Percentiles rank a stretch among this genome's conserved stretches.
These are phyloP conservation scores for Coenonympha glycerion DNA, from an alignment of 2,888 invertebrate genomes.

Conservation along the genomic window DNA sequence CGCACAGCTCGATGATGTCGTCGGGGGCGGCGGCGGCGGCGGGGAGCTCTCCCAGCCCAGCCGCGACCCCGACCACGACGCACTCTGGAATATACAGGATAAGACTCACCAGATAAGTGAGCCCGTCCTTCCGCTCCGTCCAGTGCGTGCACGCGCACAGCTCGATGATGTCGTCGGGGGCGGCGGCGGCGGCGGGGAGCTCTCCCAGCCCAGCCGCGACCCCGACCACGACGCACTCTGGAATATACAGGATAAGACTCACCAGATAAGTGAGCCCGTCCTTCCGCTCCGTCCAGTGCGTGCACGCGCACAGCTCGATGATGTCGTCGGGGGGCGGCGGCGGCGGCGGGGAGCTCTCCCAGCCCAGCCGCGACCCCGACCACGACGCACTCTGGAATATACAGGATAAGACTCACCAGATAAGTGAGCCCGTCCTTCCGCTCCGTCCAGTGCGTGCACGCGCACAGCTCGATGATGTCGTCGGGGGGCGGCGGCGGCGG, in stretches of 20 bases:
- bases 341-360: conserved; percentile 63
- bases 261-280: conserved; percentile 92
- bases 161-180: conserved; percentile 85
- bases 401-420: conserved; percentile 82
- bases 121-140: conserved; percentile 96
- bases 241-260: conserved; percentile 50
- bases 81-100: conserved; percentile 79
- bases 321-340: conserved; percentile 82
- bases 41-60: conserved; percentile 76
- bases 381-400: conserved; percentile 83
- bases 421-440: conserved; percentile 94
- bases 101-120: conserved; percentile 85
- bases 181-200: conserved; percentile 65
- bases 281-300: conserved; percentile 95
- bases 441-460: conserved; percentile 95
- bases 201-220: conserved; percentile 79
- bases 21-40: conserved; percentile 71
- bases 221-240: conserved; percentile 91
- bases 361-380: conserved; percentile 85
- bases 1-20: conserved; percentile 90
- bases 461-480: conserved; percentile 90
- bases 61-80: conserved; percentile 87
- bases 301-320: conserved; percentile 89
- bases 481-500: conserved; percentile 73
- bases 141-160: conserved; percentile 93